Evolutionary conservation across 2,888 invertebrate genomes (phyloP).

Genomic region (Augochlorella aurata): DNA sequence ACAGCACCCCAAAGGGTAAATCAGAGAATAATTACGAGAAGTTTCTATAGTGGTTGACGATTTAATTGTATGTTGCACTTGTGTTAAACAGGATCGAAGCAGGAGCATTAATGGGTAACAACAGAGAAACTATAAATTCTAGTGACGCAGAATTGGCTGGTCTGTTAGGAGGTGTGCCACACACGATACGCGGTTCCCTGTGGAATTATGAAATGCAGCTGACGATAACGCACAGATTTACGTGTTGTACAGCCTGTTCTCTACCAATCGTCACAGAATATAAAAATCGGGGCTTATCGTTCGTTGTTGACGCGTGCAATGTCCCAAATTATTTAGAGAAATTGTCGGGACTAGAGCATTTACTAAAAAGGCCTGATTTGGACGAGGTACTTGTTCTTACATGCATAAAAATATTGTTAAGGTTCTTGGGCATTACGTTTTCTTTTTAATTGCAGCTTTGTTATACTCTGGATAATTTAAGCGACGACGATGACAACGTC

Average conservation of each 20-base stretch:
- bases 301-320: slow-evolving; percentile 85
- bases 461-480: slow-evolving; percentile 74
- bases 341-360: slow-evolving; percentile 84
- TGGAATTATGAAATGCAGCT: slow-evolving; percentile 90
- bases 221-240: slow-evolving; percentile 93
- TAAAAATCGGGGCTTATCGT: slow-evolving; percentile 82
- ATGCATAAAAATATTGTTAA: not conserved
- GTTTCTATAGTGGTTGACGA: too few relatives aligned
- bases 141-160: slow-evolving; percentile 83
- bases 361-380: slow-evolving; percentile 76
- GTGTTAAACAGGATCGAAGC: slow-evolving; percentile 72
- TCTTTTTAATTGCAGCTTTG: slow-evolving; percentile 75
- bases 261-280: slow-evolving; percentile 80
- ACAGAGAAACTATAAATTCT: slow-evolving; percentile 79
- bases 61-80: not conserved
- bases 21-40: not conserved
- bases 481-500: slow-evolving; percentile 69
- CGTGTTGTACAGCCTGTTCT: slow-evolving; percentile 97
- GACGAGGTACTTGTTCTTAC: slow-evolving; percentile 75
- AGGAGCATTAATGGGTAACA: slow-evolving; percentile 82
- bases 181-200: slow-evolving; percentile 96
- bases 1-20: slow-evolving; percentile 91
- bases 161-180: slow-evolving; percentile 92
- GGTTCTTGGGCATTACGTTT: not conserved
- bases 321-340: slow-evolving; percentile 85